phyloP scores from a whole-genome alignment of 2,888 invertebrate species.

The Urechis unicinctus region DNA sequence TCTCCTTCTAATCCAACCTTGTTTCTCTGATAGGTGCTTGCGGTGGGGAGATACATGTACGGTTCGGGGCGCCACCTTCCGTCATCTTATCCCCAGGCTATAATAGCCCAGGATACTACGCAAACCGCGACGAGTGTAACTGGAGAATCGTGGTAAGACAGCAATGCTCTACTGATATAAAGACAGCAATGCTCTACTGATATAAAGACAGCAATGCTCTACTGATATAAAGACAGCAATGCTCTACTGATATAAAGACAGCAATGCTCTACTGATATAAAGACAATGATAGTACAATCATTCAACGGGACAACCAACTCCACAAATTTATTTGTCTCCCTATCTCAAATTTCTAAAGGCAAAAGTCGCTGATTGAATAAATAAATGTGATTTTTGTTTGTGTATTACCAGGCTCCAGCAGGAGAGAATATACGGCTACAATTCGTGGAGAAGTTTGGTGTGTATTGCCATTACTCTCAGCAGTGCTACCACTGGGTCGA shows the following conservation, averaged over 20 bases:
- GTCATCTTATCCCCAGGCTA: slow-evolving; percentile 10
- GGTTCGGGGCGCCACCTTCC: neutral
- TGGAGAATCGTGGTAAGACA: slow-evolving; percentile 10
- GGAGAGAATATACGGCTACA: neutral
- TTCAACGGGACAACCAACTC: no score
- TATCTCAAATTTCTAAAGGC: no score
- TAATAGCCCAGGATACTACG: neutral
- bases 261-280: no score
- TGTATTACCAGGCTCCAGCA: slow-evolving; percentile 1
- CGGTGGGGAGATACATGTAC: neutral
- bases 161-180: no score
- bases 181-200: no score
- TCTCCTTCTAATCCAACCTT: neutral
- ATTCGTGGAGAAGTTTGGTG: neutral
- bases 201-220: no score
- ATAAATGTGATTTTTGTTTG: no score
- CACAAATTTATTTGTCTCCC: no score
- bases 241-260: no score
- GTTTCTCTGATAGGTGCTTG: neutral
- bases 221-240: no score
- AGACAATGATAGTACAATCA: no score
- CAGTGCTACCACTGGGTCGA: neutral
- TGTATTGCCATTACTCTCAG: neutral
- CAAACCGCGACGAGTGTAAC: slow-evolving; percentile 9
- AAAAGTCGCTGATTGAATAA: no score